Percentiles rank a stretch among this genome's conserved stretches.
phyloP scores from a whole-genome alignment of 2,113 vertebrate genomes.

The Dissostichus mawsoni region DNA sequence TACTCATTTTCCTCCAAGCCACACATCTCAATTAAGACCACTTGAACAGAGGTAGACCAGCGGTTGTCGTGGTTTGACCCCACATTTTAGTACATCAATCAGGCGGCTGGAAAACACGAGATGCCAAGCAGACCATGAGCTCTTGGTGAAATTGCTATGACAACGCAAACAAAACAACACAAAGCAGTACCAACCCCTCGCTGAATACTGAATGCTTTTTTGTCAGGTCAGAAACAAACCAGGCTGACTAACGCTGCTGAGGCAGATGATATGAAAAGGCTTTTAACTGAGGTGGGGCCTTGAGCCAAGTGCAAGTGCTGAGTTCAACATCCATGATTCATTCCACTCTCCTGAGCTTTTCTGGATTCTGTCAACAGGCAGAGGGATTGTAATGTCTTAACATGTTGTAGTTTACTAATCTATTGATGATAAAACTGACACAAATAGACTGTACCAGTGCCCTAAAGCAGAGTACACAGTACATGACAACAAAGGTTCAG shows the following conservation, averaged over 20 bases:
- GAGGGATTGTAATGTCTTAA: constrained; percentile 3
- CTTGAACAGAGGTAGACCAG: constrained; percentile 54
- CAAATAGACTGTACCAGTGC: neutral
- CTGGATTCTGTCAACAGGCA: neutral
- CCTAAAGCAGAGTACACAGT: neutral
- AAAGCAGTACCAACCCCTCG: constrained; percentile 47
- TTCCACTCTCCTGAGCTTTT: constrained; percentile 11
- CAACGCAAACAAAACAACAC: constrained; percentile 81
- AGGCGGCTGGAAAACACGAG: constrained; percentile 56
- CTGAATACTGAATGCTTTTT: constrained; percentile 65
- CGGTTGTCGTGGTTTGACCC: constrained; percentile 74
- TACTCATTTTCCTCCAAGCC: constrained; percentile 47
- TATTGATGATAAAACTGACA: neutral
- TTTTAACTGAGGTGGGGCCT: neutral
- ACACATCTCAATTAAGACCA: constrained; percentile 62
- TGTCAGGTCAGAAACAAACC: constrained; percentile 60
- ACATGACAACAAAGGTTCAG: neutral
- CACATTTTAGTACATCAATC: constrained; percentile 50
- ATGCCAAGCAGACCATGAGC: constrained; percentile 60
- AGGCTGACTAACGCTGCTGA: constrained; percentile 22
- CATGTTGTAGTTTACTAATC: too few species aligned
- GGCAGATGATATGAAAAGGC: constrained; percentile 50
- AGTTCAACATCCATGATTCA: constrained; percentile 23
- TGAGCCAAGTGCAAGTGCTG: constrained; percentile 34
- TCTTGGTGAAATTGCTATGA: constrained; percentile 68